Base-by-base conservation (phyloP, 2,797 vertebrate species). In the Sus cebifrons region DNA sequence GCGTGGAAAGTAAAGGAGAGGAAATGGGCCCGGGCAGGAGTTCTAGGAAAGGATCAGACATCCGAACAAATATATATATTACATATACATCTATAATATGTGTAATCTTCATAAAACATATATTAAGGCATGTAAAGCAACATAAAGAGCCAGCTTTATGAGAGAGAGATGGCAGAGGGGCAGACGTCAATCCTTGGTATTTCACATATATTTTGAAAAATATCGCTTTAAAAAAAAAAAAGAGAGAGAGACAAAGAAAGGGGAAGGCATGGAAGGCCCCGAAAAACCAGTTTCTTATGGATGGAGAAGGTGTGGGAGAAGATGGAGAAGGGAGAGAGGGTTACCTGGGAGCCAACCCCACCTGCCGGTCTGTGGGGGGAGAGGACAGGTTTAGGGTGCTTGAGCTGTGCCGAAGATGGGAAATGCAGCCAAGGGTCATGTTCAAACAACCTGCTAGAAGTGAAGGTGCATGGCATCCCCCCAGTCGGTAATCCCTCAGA, bases 81-180 rank as follows among this genome's bases (percentile, higher is more conserved):
- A 98, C 98, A 98, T 95, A 74, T 68, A 82, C 54, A 96, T 71
- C 98, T 97, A 95, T 96, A 97, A 98, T 91, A 97, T 94, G 98
- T 97, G 96, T 95, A 97, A 98, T 98, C 98, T 98, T 95, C 98
- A 98, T 97, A 97, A 98, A 98, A 98, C 98, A 98, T 98, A 98
- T 98, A 99, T 99, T 99, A 99, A 99, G 98, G 98, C 98, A 98
- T 98, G 98, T 98, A 97, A 98, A 98, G 98, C 98, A 98, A 98
- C 98, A 98, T 98, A 98, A 98, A 98, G 98, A 98, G 96, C 96
- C 98, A 98, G 98, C 98, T 98, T 98, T 97, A 98, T 98, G 98
- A 16, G n/a, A 90, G 96, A 71, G 77, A 91, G 62, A 93, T 2
- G 21, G 79, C 77, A 58, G 74, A 89, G 21, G 92, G 18, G 40